These are phyloP conservation scores for Aphaenogaster rudis DNA, from an alignment of 1,140 invertebrate species.

Conservation along the genomic window DNA sequence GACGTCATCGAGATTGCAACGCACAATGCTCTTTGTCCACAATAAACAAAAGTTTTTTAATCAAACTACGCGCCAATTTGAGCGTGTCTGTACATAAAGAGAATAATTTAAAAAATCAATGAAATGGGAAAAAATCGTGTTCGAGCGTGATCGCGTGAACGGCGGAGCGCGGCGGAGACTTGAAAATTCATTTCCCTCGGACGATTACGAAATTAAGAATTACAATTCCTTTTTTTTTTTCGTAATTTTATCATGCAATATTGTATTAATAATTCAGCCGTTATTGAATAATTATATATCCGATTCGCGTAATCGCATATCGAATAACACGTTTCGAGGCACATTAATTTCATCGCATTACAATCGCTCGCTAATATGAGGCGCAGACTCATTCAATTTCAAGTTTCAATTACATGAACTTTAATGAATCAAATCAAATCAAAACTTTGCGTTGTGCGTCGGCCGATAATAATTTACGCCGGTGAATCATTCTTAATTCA, in stretches of 20 bases:
- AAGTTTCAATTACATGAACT: conserved; percentile 60
- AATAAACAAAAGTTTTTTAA: conserved; percentile 38
- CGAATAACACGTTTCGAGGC: conserved; percentile 49
- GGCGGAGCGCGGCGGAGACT: not conserved
- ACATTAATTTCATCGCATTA: conserved; percentile 57
- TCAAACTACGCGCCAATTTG: conserved; percentile 24
- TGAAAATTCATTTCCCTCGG: not conserved
- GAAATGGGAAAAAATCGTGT: conserved; percentile 9
- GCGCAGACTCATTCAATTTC: conserved; percentile 46
- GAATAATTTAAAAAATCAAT: conserved; percentile 45
- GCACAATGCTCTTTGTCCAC: conserved; percentile 30
- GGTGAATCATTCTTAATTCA: conserved; percentile 34
- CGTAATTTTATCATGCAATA: conserved; percentile 12
- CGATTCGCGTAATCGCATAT: conserved; percentile 59
- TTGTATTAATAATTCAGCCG: conserved; percentile 51
- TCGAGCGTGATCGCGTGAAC: not conserved
- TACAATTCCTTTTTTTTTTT: not conserved
- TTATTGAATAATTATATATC: conserved; percentile 57
- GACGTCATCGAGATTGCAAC: conserved; percentile 20
- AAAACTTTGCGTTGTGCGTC: conserved; percentile 23
- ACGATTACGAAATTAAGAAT: conserved; percentile 1
- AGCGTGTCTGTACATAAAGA: not conserved
- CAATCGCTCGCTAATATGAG: conserved; percentile 38
- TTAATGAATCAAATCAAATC: conserved; percentile 53
- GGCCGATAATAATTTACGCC: conserved; percentile 9